Evolutionary conservation across 2,888 invertebrate genomes (phyloP).

Genomic region (Pinctada fucata): DNA sequence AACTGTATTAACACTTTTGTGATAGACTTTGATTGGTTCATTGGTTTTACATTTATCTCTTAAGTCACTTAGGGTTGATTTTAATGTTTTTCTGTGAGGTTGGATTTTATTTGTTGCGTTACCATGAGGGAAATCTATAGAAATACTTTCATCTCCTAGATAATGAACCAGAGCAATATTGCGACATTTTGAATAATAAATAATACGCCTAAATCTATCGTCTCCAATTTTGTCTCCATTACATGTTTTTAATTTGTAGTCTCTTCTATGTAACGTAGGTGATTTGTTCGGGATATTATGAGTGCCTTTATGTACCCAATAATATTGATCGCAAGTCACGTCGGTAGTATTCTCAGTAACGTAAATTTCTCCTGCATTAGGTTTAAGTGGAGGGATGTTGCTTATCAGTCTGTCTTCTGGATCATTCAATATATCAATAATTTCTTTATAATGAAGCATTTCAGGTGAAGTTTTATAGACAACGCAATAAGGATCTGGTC

Average conservation of each 20-base stretch:
- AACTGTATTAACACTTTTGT: constrained; percentile 11
- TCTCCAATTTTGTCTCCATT: constrained; percentile 6
- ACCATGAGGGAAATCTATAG: constrained; percentile 6
- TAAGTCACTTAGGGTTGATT: constrained; percentile 6
- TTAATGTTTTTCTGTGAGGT: not conserved
- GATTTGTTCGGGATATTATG: not conserved
- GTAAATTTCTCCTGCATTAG: not conserved
- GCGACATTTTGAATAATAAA: not conserved
- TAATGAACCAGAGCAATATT: constrained; percentile 5
- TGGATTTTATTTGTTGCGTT: constrained; percentile 7
- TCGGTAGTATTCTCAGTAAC: not conserved
- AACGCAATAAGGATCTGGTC: not conserved
- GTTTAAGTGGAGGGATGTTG: not conserved
- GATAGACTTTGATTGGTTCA: constrained; percentile 1
- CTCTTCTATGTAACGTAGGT: not conserved
- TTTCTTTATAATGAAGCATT: not conserved
- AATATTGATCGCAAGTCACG: not conserved
- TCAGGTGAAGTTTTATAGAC: not conserved
- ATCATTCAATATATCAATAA: not conserved
- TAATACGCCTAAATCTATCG: constrained; percentile 5
- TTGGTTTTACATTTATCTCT: not conserved
- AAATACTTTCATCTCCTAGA: constrained; percentile 1
- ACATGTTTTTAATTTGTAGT: not conserved
- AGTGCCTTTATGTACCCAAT: not conserved
- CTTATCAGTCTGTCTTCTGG: not conserved